Base-by-base conservation (phyloP, 2,888 invertebrate species). In the Branchipolynoe longqiensis region DNA sequence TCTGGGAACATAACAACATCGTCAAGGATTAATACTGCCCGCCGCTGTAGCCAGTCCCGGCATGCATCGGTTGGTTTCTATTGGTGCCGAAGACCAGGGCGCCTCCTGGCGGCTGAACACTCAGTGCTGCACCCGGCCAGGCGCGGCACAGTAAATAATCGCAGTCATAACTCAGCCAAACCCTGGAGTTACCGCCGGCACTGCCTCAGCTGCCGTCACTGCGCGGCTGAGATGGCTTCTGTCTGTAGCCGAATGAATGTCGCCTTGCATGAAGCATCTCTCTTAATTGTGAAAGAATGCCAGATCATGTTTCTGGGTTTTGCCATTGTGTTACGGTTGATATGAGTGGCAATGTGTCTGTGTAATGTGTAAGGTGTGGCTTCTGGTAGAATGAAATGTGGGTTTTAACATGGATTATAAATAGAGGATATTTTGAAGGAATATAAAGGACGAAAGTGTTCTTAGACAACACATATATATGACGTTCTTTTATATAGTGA, bases 121-220 rank as follows among this genome's bases (percentile, higher is more conserved):
- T 69, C 38, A 69, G 69, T 38, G 36, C 69, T n/a, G 36, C 31
- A 62, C 36, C 38, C 69, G 6, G 22, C 36, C 6, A 14, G 38
- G 69, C 36, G 69, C 6, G 38, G n/a, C 69, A 33, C 69, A 33
- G n/a, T 69, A 69, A 69, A 69, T 69, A 69, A 69, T 69, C 69
- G 38, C 36, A 18, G 18, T 25, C 69, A 69, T 69, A 69, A 69
- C 69, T 69, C 38, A 69, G 69, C 58, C 58, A 25, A 4, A 4
- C 58, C 48, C 48, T 18, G 8, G 48, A 48, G 48, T 48, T 18
- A 48, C 14, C 38, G 18, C 69, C 38, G 22, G 69, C 69, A n/a
- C 12, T 25, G 31, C 31, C 62, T n/a, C 62, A 14, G 28, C 31
- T 62, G 14, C 28, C 62, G 8, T 48, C 48, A 48, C n/a, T 48